Conservation (phyloP, 2,888 invertebrate genomes). For the Agrenia bidenticulata region DNA sequence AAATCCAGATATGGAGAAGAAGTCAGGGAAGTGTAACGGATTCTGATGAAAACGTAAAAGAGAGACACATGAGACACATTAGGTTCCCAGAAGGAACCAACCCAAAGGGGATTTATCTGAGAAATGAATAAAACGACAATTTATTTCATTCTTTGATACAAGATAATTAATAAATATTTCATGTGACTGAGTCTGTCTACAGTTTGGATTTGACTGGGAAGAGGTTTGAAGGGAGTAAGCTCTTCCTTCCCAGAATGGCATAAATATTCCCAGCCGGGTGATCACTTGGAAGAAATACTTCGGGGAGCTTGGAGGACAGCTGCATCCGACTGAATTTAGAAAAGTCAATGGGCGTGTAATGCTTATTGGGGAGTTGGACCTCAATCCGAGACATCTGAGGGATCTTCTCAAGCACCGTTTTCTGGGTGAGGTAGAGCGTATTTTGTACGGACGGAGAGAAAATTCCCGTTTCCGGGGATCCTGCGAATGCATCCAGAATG, state of each 20-base stretch:
- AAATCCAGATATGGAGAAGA: too few species aligned
- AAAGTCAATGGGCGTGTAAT: slow-evolving; percentile 74
- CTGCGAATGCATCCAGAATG: slow-evolving; percentile 71
- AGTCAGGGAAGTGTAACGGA: too few species aligned
- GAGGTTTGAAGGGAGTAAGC: slow-evolving; percentile 29
- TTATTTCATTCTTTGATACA: neutral
- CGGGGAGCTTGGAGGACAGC: slow-evolving; percentile 61
- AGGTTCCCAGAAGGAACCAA: too few species aligned
- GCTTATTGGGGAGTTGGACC: slow-evolving; percentile 68
- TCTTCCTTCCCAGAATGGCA: slow-evolving; percentile 68
- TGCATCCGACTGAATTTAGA: slow-evolving; percentile 64
- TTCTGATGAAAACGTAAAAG: too few species aligned
- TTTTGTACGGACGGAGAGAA: slow-evolving; percentile 78
- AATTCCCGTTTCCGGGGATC: slow-evolving; percentile 61
- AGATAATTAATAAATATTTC: neutral
- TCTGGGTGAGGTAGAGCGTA: slow-evolving; percentile 72
- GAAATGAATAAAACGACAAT: neutral
- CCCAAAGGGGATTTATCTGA: too few species aligned
- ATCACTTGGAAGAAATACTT: slow-evolving; percentile 75
- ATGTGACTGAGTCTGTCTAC: neutral
- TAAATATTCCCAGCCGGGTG: slow-evolving; percentile 76
- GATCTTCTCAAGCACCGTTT: slow-evolving; percentile 67
- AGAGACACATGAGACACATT: too few species aligned
- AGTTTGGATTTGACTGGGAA: slow-evolving; percentile 16
- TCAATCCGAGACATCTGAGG: slow-evolving; percentile 63